Conservation (phyloP, 2,797 vertebrate species). For the Cygnus olor region DNA sequence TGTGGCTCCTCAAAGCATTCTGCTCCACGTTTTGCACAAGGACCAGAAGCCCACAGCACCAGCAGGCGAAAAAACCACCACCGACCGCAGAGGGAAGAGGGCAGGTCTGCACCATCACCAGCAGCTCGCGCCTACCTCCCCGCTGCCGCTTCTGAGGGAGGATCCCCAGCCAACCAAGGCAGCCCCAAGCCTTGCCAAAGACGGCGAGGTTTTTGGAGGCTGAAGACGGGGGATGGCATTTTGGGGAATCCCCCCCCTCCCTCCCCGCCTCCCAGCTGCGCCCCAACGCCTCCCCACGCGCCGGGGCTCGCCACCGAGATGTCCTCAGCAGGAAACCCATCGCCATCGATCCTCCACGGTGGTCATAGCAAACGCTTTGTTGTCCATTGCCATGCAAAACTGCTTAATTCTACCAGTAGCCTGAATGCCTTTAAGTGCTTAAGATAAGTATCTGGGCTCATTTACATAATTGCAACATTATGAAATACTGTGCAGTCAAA, state of each 20-base stretch:
- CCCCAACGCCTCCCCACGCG: neutral
- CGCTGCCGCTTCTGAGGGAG: neutral
- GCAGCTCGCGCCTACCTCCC: neutral
- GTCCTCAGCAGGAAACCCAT: neutral
- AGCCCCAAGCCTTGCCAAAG: neutral
- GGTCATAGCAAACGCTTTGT: neutral
- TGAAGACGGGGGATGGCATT: neutral
- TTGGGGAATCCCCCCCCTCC: neutral
- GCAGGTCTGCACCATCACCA: neutral
- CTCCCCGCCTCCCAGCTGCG: neutral
- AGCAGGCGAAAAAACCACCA: neutral
- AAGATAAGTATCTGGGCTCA: conserved; percentile 59
- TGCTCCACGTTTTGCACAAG: neutral
- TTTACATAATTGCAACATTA: conserved; percentile 66
- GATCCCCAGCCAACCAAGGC: neutral
- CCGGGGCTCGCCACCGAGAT: neutral
- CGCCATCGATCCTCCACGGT: neutral
- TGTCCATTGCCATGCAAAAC: neutral
- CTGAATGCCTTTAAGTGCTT: conserved; percentile 9
- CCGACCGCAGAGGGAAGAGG: neutral
- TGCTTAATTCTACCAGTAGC: conserved; percentile 27
- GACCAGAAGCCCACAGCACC: neutral
- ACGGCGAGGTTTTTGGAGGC: neutral
- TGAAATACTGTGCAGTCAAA: conserved; percentile 60
- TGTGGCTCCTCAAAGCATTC: neutral